These are phyloP conservation scores for Lanistes nyassanus DNA, from an alignment of 1,140 invertebrate genomes.

Conservation along the genomic window DNA sequence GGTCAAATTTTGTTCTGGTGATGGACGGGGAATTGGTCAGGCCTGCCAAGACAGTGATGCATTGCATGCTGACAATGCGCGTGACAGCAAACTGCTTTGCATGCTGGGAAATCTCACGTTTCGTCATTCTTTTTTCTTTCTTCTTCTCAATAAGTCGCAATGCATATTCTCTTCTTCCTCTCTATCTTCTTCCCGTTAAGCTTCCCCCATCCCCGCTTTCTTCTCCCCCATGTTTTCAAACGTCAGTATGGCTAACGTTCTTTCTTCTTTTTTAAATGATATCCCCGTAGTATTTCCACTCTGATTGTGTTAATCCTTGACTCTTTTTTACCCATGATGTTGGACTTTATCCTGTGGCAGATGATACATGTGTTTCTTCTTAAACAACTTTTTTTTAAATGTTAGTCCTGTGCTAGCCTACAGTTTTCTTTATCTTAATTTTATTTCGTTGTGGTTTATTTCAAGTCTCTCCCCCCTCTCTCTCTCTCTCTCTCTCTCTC, in stretches of 20 bases:
- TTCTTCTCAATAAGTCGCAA: not conserved
- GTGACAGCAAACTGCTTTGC: not conserved
- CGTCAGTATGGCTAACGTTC: not conserved
- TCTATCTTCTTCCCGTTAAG: not conserved
- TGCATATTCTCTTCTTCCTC: not conserved
- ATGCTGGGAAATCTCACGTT: not conserved
- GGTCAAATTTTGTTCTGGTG: not conserved
- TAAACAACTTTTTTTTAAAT: no score
- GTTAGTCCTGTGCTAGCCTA: no score
- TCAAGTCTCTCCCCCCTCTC: not conserved
- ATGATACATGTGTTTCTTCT: no score
- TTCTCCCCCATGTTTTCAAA: not conserved
- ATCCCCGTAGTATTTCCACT: no score
- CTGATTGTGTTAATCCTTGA: no score
- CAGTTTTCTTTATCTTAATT: not conserved
- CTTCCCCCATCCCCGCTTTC: not conserved
- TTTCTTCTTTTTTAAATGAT: not conserved
- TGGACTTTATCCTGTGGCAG: no score
- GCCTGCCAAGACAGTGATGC: not conserved
- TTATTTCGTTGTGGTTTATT: not conserved
- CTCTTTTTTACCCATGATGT: no score
- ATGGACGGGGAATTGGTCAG: not conserved
- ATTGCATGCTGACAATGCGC: not conserved
- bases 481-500: constrained; percentile 10
- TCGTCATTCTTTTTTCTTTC: not conserved